A percentile compares a stretch with the other conserved stretches of the same genome.
Evolutionary conservation across 2,113 vertebrate genomes (phyloP).

Genomic region (Odocoileus hemionus): DNA sequence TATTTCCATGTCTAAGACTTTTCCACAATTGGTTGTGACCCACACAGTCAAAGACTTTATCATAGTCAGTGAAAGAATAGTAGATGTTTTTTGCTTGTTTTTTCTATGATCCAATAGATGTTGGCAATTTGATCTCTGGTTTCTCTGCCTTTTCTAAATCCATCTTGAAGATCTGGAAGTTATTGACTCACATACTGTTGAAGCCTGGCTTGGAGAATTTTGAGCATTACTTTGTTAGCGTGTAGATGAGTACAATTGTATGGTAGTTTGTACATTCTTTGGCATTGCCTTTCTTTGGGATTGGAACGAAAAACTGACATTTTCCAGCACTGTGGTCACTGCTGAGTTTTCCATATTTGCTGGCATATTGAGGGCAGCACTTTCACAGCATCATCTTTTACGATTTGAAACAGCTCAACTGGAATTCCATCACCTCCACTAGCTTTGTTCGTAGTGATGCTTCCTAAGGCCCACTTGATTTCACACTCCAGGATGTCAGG

Average conservation of each 20-base stretch:
- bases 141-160: neutral
- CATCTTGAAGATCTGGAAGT: neutral
- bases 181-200: neutral
- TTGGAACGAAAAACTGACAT: neutral
- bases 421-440: neutral
- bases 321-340: neutral
- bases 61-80: neutral
- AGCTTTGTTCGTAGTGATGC: neutral
- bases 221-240: neutral
- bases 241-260: neutral
- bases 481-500: neutral
- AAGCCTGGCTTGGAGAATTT: neutral
- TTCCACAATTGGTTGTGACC: neutral
- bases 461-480: neutral
- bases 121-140: neutral
- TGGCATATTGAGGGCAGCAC: neutral
- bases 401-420: neutral
- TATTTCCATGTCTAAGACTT: neutral
- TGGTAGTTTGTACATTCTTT: neutral
- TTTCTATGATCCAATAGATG: neutral
- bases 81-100: neutral
- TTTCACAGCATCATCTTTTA: neutral
- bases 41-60: neutral
- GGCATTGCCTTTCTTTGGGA: neutral
- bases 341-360: neutral